Base-by-base conservation (phyloP, 2,113 vertebrate genomes). In the Okapia johnstoni region DNA sequence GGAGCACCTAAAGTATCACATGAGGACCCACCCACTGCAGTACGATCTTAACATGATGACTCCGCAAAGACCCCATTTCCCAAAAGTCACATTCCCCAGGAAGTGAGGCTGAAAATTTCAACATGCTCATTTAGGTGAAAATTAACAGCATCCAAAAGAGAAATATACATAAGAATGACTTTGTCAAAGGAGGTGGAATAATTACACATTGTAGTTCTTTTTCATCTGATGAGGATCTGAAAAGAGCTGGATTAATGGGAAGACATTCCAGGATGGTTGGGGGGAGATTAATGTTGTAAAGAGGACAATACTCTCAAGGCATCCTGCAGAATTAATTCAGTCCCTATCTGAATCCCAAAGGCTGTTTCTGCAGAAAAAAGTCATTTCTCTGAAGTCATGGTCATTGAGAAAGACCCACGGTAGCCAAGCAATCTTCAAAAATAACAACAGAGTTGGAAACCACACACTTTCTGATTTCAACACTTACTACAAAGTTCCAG, bases 31-130 rank as follows among this genome's bases (percentile, higher is more conserved):
- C 10, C 19, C 3, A 5, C 66, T 23, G 66, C 66, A 40, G 66
- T 8, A 40, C 0, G 0, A 70, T 23, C n/a, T 40, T n/a, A 23
- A 40, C 9, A 0, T 40, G 19, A 70, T 23, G 66, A 23, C 0
- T 2, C 66, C 2, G 0, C n/a, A 40, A 70, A 70, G n/a, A 70
- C n/a, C 19, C n/a, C n/a, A 12, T 12, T 23, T 70, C 66, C 66
- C 66, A 6, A 70, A 70, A 70, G 66, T 23, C n/a, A 23, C n/a
- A 40, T 40, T 40, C 19, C 66, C 66, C n/a, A 0, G 66, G 66
- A 23, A 40, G 66, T 12, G 66, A 70, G n/a, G n/a, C 66, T 70
- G 66, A n/a, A 0, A 2, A 23, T 40, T 70, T 40, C 66, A 70
- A 40, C 19, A 36, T 6, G 23, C n/a, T 40, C 66, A 70, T 40